Evolutionary conservation across 2,888 invertebrate species (phyloP).

Genomic region (Vesta saturnalis): DNA sequence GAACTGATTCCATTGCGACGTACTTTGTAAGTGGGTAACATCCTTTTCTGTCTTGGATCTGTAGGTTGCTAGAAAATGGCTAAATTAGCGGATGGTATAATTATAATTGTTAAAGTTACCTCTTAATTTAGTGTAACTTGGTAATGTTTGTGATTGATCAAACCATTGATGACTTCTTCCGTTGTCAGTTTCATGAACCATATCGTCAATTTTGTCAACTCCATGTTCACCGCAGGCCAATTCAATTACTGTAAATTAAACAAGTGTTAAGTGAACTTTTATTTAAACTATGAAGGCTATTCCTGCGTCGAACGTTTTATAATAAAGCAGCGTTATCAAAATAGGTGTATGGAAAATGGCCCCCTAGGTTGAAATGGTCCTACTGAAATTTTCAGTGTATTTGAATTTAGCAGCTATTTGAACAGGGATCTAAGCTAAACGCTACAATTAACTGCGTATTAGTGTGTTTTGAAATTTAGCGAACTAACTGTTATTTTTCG

Average conservation of each 20-base stretch:
- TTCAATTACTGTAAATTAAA: conserved; percentile 80
- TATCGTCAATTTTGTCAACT: conserved; percentile 74
- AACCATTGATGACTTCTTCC: conserved; percentile 77
- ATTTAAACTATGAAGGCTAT: too few relatives aligned
- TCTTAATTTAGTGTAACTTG: conserved; percentile 68
- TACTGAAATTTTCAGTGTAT: too few relatives aligned
- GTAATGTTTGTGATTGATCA: conserved; percentile 66
- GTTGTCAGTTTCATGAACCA: conserved; percentile 76
- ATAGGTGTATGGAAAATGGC: too few relatives aligned
- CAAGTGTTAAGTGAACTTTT: neutral
- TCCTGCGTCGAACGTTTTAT: too few relatives aligned
- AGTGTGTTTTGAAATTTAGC: too few relatives aligned
- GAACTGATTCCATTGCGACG: conserved; percentile 76
- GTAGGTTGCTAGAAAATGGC: conserved; percentile 60
- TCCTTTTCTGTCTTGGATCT: conserved; percentile 61
- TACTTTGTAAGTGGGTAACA: conserved; percentile 70
- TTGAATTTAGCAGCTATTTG: too few relatives aligned
- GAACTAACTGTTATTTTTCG: too few relatives aligned
- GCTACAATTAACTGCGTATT: too few relatives aligned
- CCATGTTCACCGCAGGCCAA: conserved; percentile 93
- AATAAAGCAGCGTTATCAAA: too few relatives aligned
- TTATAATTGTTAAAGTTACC: conserved; percentile 45
- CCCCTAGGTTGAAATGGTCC: too few relatives aligned
- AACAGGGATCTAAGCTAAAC: too few relatives aligned
- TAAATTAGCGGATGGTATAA: too few relatives aligned